phyloP scores from a whole-genome alignment of 2,113 vertebrate species.

The Apeltes quadracus region DNA sequence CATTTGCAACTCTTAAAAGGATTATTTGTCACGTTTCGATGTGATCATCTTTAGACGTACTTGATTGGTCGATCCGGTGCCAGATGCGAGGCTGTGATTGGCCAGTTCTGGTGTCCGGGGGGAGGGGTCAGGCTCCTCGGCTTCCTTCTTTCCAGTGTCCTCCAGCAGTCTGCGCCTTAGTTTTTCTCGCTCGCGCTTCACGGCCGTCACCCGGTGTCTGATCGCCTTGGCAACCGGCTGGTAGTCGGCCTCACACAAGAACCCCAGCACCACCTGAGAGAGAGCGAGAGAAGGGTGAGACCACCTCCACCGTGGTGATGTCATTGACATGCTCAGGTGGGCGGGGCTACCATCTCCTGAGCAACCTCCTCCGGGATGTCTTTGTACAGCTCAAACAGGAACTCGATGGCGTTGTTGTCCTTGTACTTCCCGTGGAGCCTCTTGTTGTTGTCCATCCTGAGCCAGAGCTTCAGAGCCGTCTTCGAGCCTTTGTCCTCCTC shows the following conservation, averaged over 20 bases:
- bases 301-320: background rate
- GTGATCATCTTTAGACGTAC: constrained; percentile 12
- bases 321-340: background rate
- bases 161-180: constrained; percentile 72
- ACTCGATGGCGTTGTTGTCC: constrained; percentile 96
- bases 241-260: constrained; percentile 90
- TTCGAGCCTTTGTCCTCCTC: constrained; percentile 87
- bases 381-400: constrained; percentile 92
- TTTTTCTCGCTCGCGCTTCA: constrained; percentile 90
- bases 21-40: background rate
- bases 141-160: constrained; percentile 23
- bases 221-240: constrained; percentile 91
- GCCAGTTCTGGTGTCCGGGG: background rate
- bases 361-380: constrained; percentile 95
- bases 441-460: constrained; percentile 91
- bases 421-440: constrained; percentile 92
- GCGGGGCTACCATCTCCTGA: constrained; percentile 89
- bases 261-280: constrained; percentile 88
- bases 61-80: constrained; percentile 11
- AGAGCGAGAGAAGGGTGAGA: constrained; percentile 20
- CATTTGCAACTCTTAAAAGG: no score
- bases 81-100: constrained; percentile 29
- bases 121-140: constrained; percentile 47
- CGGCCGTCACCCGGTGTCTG: constrained; percentile 84
- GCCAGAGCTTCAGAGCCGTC: constrained; percentile 89